Conservation (phyloP, 2,113 vertebrate genomes). For the Chamaea fasciata region DNA sequence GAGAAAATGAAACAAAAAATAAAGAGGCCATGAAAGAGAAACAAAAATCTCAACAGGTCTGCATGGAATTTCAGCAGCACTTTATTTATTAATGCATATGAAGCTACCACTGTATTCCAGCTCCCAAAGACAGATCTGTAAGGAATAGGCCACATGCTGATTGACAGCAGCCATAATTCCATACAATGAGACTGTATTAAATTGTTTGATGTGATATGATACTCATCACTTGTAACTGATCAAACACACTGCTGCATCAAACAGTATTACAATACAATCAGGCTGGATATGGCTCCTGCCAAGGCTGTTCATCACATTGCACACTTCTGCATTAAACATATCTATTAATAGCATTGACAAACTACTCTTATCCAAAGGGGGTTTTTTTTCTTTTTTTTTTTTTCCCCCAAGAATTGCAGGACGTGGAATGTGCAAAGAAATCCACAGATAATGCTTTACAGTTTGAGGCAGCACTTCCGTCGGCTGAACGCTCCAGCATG, state of each 20-base stretch:
- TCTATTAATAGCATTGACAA: constrained; percentile 60
- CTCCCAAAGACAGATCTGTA: constrained; percentile 68
- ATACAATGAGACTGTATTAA: constrained; percentile 77
- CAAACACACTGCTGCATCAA: constrained; percentile 74
- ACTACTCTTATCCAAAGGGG: constrained; percentile 35
- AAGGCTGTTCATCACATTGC: constrained; percentile 45
- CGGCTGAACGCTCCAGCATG: background rate
- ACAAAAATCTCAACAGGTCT: constrained; percentile 69
- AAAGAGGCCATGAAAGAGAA: constrained; percentile 51
- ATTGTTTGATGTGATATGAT: constrained; percentile 80
- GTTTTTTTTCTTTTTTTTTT: background rate
- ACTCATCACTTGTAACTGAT: constrained; percentile 77
- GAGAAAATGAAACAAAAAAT: background rate
- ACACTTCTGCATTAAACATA: constrained; percentile 47
- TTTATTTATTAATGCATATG: constrained; percentile 74
- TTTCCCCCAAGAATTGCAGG: constrained; percentile 18
- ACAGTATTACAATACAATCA: constrained; percentile 67
- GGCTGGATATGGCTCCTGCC: constrained; percentile 60
- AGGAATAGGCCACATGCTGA: constrained; percentile 72
- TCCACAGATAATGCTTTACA: background rate
- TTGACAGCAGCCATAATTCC: constrained; percentile 82
- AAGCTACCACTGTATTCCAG: constrained; percentile 55
- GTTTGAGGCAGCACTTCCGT: background rate
- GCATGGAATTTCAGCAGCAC: constrained; percentile 59
- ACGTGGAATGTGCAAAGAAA: constrained; percentile 9